Percentiles rank a stretch among this genome's conserved stretches.
Evolutionary conservation across 53 echinoderm and acorn worm species (phyloP).

Genomic region (Paracentrotus lividus): DNA sequence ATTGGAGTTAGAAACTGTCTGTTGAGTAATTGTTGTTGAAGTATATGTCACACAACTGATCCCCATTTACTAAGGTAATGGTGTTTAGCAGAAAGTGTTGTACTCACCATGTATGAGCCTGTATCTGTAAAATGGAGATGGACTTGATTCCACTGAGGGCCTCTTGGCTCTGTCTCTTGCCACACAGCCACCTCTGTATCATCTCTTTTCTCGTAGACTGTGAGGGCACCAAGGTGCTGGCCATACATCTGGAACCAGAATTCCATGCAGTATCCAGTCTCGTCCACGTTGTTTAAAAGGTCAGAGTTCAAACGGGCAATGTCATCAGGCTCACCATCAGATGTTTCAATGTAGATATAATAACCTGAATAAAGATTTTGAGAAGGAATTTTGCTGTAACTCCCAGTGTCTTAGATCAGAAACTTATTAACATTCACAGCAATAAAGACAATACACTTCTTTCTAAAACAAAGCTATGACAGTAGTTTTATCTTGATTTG

Average conservation of each 20-base stretch:
- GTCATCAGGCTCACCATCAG: conserved; percentile 1
- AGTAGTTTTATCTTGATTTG: too few species aligned
- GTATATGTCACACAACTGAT: too few species aligned
- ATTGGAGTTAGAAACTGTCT: too few species aligned
- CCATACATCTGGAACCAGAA: conserved; percentile 77
- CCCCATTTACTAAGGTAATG: too few species aligned
- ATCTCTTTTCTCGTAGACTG: conserved; percentile 33
- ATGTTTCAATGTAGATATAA: conserved; percentile 66
- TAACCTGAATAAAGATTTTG: conserved; percentile 43
- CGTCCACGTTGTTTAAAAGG: neutral
- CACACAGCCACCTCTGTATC: conserved; percentile 42
- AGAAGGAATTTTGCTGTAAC: too few species aligned
- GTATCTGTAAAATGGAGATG: conserved; percentile 69
- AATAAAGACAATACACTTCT: too few species aligned
- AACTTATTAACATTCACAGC: too few species aligned
- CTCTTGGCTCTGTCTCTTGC: conserved; percentile 49
- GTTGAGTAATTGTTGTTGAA: too few species aligned
- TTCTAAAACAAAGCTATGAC: too few species aligned
- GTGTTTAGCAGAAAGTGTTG: neutral
- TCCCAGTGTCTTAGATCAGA: too few species aligned
- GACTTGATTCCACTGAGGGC: conserved; percentile 65
- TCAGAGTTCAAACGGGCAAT: conserved; percentile 57
- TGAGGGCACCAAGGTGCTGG: conserved; percentile 21
- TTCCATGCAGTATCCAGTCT: conserved; percentile 66
- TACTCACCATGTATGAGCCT: conserved; percentile 53